Evolutionary conservation across 2,888 invertebrate genomes (phyloP).

Genomic region (Drosophila mayaguana): DNA sequence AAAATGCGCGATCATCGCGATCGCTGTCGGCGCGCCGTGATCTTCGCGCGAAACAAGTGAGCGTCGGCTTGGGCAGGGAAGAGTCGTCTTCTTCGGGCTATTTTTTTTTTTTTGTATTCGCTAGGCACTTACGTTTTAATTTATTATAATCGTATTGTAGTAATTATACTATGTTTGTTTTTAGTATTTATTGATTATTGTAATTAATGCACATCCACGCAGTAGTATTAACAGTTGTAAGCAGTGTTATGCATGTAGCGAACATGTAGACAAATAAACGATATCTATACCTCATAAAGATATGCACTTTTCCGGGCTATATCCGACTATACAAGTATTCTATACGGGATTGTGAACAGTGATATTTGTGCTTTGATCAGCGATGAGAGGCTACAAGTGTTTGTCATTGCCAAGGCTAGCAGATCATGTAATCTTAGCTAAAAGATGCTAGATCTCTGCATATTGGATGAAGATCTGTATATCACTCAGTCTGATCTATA

Average conservation of each 20-base stretch:
- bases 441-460: neutral
- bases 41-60: slow-evolving; percentile 66
- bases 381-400: neutral
- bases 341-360: neutral
- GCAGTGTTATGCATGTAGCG: neutral
- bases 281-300: slow-evolving; percentile 1
- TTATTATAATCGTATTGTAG: slow-evolving; percentile 53
- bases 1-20: slow-evolving; percentile 80
- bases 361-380: neutral
- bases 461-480: too few species aligned
- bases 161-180: slow-evolving; percentile 25
- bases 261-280: slow-evolving; percentile 7
- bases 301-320: neutral
- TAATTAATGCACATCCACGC: slow-evolving; percentile 18
- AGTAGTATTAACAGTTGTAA: slow-evolving; percentile 12
- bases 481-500: neutral
- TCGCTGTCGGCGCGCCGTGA: slow-evolving; percentile 78
- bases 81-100: neutral
- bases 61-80: neutral
- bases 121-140: slow-evolving; percentile 46
- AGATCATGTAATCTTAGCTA: neutral
- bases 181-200: slow-evolving; percentile 31
- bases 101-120: slow-evolving; percentile 15
- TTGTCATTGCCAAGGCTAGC: neutral
- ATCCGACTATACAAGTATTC: neutral